Evolutionary conservation across 2,797 vertebrate genomes (phyloP), one percentile per base, ranked within the genome.

Genomic region (Gymnopithys bicolor): DNA sequence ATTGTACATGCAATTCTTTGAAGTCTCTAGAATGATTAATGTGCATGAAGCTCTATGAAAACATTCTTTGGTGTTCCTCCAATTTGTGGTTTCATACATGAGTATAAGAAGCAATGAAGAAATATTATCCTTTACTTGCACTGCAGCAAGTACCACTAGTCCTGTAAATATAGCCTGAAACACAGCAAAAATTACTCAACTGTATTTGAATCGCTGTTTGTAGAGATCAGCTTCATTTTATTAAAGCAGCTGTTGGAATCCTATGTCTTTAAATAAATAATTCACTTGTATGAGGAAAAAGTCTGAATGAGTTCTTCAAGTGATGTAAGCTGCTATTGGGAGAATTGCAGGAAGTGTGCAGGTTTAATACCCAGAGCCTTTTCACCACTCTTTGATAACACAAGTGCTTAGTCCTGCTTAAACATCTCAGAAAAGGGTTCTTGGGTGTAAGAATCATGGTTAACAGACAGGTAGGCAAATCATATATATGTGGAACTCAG

Each of bases 1-100:
- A 11, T 84, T 4, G 9, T 86, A 81, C 55, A 48, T 78, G 32
- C 33, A 75, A 80, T 48, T 93, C 67, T 95, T 94, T 96, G 92
- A 95, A 95, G 87, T 91, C 43, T 93, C 53, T 93, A 62, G 87
- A 74, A 80, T 92, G 82, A 95, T 92, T 94, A 92, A 94, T 92
- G 84, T 87, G 51, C 79, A 66, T 80, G 43, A 73, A 95, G 64
- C 12, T 51, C 71, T 85, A 39, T 80, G 71, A 87, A 94, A 94
- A 90, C 45, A 70, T 76, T 93, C 55, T 83, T 95, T 95, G 56
- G 78, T 95, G 77, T 84, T 94, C 48, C 92, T 97, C 78, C 84
- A 94, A 70, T 75, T 94, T 95, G 68, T 67, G 92, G 90, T 95
- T 93, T 93, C 78, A 87, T 90, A 89, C 58, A 92, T 69, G 84